Conservation (phyloP, 2,888 invertebrate species). For the Leuctra nigra region DNA sequence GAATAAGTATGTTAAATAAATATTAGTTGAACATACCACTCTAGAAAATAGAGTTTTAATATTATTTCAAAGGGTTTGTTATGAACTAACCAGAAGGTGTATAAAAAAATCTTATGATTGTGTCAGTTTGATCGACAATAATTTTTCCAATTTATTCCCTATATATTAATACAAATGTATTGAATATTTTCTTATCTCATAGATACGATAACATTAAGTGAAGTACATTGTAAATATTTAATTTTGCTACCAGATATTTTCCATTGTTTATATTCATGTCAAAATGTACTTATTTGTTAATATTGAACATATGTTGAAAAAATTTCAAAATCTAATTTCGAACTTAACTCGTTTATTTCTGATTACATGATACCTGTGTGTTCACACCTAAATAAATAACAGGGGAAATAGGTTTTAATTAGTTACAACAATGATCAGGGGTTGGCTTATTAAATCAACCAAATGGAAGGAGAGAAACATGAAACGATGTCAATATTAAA, state of each 20-base stretch:
- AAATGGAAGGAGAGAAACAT: neutral
- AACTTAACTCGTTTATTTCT: neutral
- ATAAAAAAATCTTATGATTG: neutral
- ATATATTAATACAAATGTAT: neutral
- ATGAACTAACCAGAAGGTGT: neutral
- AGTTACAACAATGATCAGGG: slow-evolving; percentile 9
- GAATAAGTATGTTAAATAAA: neutral
- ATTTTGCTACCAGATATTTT: slow-evolving; percentile 19
- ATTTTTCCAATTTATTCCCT: slow-evolving; percentile 1
- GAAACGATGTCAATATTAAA: neutral
- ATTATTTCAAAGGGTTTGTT: neutral
- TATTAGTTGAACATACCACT: slow-evolving; percentile 1
- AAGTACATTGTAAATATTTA: slow-evolving; percentile 26
- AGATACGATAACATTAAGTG: slow-evolving; percentile 9
- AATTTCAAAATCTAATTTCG: neutral
- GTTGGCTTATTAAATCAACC: neutral
- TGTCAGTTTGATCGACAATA: too few relatives aligned
- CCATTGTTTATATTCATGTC: slow-evolving; percentile 7
- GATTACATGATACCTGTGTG: slow-evolving; percentile 2
- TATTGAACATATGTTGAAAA: slow-evolving; percentile 10
- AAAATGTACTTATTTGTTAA: neutral
- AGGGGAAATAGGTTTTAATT: slow-evolving; percentile 17
- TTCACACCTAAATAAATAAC: slow-evolving; percentile 18
- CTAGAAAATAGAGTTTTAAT: neutral
- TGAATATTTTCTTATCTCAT: slow-evolving; percentile 6